Evolutionary conservation across 30 jellyfish, hydroid and myxozoan genomes (phyloP).

Genomic region (Mastigias papua): DNA sequence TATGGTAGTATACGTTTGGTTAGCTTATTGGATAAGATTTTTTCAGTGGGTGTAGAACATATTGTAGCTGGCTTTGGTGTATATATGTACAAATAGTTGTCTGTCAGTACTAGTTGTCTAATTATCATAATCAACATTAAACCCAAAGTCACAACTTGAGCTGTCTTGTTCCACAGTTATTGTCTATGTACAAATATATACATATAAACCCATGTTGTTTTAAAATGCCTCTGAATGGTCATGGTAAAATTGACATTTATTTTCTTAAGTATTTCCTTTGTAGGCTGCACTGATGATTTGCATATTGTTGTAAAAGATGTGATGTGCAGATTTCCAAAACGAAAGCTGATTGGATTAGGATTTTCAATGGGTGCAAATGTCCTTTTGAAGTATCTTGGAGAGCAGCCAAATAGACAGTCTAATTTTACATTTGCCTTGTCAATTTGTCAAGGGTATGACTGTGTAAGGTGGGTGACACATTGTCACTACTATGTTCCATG

Average conservation of each 20-base stretch:
- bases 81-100: too few relatives aligned
- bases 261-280: neutral
- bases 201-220: too few relatives aligned
- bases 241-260: too few relatives aligned
- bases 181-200: too few relatives aligned
- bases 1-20: neutral
- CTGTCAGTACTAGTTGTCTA: too few relatives aligned
- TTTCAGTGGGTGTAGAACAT: too few relatives aligned
- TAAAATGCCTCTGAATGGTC: too few relatives aligned
- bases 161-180: too few relatives aligned
- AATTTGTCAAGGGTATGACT: conserved; percentile 91
- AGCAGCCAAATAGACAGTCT: conserved; percentile 74
- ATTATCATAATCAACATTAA: too few relatives aligned
- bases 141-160: too few relatives aligned
- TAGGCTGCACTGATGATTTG: conserved; percentile 92
- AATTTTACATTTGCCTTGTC: conserved; percentile 88
- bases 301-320: conserved; percentile 80
- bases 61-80: too few relatives aligned
- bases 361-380: conserved; percentile 95
- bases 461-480: conserved; percentile 57
- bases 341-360: conserved; percentile 87
- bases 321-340: conserved; percentile 16
- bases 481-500: neutral
- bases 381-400: conserved; percentile 91
- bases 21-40: too few relatives aligned